A percentile compares a stretch with the other conserved stretches of the same genome.
Conservation (phyloP, 1,140 invertebrate genomes). For the Ips typographus region DNA sequence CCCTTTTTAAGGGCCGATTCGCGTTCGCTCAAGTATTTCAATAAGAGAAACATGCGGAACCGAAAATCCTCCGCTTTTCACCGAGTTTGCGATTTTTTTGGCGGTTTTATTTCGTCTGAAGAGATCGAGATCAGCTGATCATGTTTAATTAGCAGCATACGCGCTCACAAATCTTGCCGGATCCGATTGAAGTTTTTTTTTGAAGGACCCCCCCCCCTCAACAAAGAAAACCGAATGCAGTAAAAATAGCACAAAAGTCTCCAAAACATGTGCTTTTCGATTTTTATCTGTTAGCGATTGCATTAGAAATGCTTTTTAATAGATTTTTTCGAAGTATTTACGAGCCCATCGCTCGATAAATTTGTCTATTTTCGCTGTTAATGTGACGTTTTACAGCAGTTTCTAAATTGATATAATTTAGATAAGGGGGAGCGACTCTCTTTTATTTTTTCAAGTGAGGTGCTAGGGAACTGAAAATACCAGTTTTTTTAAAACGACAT, state of each 20-base stretch:
- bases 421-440: slow-evolving; percentile 18
- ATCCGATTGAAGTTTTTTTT: too few species aligned
- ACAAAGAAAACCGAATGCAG: too few species aligned
- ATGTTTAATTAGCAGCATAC: too few species aligned
- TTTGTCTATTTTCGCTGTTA: slow-evolving; percentile 31
- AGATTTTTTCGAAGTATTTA: slow-evolving; percentile 31
- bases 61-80: too few species aligned
- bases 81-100: too few species aligned
- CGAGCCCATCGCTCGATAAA: slow-evolving; percentile 29
- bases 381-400: slow-evolving; percentile 26
- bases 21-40: too few species aligned
- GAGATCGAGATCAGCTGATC: too few species aligned
- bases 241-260: slow-evolving; percentile 10
- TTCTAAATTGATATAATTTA: slow-evolving; percentile 34
- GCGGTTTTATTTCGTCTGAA: too few species aligned
- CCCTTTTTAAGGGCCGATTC: too few species aligned
- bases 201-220: too few species aligned
- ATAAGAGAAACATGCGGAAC: too few species aligned
- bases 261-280: slow-evolving; percentile 22
- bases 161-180: too few species aligned
- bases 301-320: slow-evolving; percentile 25
- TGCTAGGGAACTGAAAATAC: slow-evolving; percentile 8
- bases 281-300: slow-evolving; percentile 32
- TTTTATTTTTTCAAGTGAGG: slow-evolving; percentile 23
- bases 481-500: neutral